These are phyloP conservation scores for Colostygia pectinataria DNA, from an alignment of 2,888 invertebrate genomes.

Conservation along the genomic window DNA sequence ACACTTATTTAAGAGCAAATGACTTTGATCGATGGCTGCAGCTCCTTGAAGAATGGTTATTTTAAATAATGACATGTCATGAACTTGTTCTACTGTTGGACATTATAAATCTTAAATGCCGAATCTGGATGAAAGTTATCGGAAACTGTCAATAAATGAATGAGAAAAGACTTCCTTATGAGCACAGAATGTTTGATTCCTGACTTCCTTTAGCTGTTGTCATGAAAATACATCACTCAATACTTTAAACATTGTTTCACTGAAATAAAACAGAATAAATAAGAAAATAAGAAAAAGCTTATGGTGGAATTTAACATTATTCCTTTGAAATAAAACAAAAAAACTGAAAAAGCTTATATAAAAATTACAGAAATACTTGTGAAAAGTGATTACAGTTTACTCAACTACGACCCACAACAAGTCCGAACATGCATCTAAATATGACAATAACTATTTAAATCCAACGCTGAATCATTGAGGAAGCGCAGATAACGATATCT, in stretches of 20 bases:
- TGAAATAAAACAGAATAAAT: no score
- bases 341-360: neutral
- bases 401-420: slow-evolving; percentile 25
- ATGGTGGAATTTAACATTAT: no score
- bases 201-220: slow-evolving; percentile 16
- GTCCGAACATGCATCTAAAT: slow-evolving; percentile 35
- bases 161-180: slow-evolving; percentile 32
- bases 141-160: slow-evolving; percentile 37
- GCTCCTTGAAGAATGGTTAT: slow-evolving; percentile 39
- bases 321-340: no score
- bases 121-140: slow-evolving; percentile 35
- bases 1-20: slow-evolving; percentile 35
- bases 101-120: slow-evolving; percentile 32
- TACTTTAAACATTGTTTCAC: no score
- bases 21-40: slow-evolving; percentile 48
- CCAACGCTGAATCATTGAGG: slow-evolving; percentile 48
- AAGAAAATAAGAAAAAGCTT: no score
- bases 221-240: slow-evolving; percentile 3
- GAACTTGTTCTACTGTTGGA: slow-evolving; percentile 36
- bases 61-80: slow-evolving; percentile 42
- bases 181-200: slow-evolving; percentile 22
- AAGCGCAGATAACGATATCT: slow-evolving; percentile 57
- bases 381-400: neutral
- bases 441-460: slow-evolving; percentile 35
- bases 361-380: slow-evolving; percentile 3